Base-by-base conservation (phyloP, 2,113 vertebrate species). In the Strix uralensis region DNA sequence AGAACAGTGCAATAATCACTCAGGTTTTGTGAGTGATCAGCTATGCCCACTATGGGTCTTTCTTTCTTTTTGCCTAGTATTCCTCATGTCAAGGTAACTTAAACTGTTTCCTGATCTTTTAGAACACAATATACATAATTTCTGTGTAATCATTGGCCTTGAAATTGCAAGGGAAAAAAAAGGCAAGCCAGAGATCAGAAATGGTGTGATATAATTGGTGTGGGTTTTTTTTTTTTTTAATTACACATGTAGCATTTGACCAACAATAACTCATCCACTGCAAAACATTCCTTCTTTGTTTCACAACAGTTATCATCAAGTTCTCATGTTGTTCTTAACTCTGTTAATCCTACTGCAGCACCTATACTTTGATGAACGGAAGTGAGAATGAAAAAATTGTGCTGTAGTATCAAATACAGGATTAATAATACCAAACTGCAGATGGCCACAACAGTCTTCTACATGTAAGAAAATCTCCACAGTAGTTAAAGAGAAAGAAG, bases 171-270 rank as follows among this genome's bases (percentile, higher is more conserved):
- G 8, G 8, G 10, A 25, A 70, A 32, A 44, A 21, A 59, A 67
- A 46, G 47, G 7, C 4, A 47, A 44, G 23, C 21, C 15, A 40
- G 90, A 73, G 32, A 23, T 40, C 34, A 79, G 14, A 66, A 71
- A 55, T 47, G 16, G 15, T 62, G 42, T 42, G 17, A 71, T 22
- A 4, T 8, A 71, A 10, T 49, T 25, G 38, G 5, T 42, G 13
- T 9, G 27, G 38, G 38, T 38, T 9, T 38, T 54, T 40, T 61
- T 15, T 61, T 32, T 69, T 81, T 55, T 21, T 32, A 54, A 62
- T 20, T 1, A 55, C 1, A 3, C 0, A 3, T 19, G 14, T 20
- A 62, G 3, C 6, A 58, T 49, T 93, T 81, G 47, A 14, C 4
- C 16, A 34, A 22, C 4, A 42, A 11, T 79, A 59, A 49, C 3